These are phyloP conservation scores for Peromyscus eremicus DNA, from an alignment of 2,797 vertebrate genomes.

Conservation along the genomic window DNA sequence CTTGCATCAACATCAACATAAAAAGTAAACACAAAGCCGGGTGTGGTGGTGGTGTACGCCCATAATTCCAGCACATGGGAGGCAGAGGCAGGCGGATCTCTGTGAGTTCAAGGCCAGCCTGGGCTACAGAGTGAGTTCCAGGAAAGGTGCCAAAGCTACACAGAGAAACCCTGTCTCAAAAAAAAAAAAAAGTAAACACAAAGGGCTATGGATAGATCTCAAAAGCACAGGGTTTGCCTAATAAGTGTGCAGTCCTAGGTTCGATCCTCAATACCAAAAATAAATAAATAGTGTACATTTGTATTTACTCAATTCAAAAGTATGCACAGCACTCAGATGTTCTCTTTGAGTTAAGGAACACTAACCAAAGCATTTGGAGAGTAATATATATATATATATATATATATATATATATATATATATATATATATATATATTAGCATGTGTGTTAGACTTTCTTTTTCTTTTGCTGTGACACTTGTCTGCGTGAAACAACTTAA, in stretches of 20 bases:
- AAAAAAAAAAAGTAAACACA: not conserved
- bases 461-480: not conserved
- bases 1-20: not conserved
- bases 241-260: not conserved
- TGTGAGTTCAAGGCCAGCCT: not conserved
- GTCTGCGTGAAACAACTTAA: not conserved
- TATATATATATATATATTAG: not conserved
- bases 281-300: not conserved
- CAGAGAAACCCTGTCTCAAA: too few species aligned
- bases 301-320: not conserved
- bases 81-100: too few species aligned
- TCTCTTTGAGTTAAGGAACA: not conserved
- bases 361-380: not conserved
- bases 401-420: too few species aligned
- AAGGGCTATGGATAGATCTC: not conserved
- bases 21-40: too few species aligned
- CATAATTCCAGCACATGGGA: too few species aligned
- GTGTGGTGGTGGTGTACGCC: too few species aligned
- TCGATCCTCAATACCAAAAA: not conserved
- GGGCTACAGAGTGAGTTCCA: too few species aligned
- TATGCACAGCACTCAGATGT: not conserved
- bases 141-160: too few species aligned
- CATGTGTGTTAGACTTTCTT: not conserved
- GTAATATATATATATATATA: not conserved
- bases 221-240: not conserved